Conservation (phyloP, 2,113 vertebrate species). For the Pholis gunnellus region DNA sequence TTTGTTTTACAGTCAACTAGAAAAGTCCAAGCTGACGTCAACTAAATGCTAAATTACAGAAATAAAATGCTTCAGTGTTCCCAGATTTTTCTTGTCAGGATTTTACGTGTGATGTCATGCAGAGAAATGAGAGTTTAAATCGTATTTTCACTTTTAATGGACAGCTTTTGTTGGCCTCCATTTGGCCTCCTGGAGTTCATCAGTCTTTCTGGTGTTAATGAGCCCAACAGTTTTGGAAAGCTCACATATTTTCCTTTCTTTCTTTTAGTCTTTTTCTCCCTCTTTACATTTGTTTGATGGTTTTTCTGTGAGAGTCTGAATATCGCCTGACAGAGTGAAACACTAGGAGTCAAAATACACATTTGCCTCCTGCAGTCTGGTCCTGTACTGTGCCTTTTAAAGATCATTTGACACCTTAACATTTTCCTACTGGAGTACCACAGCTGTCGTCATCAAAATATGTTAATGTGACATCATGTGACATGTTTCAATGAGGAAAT, state of each 20-base stretch:
- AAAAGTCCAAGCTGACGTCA: conserved; percentile 27
- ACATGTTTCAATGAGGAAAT: background rate
- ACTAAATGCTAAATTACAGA: background rate
- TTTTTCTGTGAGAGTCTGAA: background rate
- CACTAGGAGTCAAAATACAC: background rate
- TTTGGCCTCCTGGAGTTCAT: background rate
- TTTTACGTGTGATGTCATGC: background rate
- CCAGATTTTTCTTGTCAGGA: conserved; percentile 6
- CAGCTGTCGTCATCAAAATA: background rate
- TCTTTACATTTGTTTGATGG: background rate
- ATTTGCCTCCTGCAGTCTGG: background rate
- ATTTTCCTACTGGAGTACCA: background rate
- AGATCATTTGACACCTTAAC: background rate
- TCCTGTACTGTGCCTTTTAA: background rate
- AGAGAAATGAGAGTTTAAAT: background rate
- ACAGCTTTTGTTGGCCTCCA: background rate
- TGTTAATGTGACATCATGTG: background rate
- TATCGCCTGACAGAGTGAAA: background rate
- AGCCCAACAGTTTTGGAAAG: background rate
- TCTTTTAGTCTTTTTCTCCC: background rate
- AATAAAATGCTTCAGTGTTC: background rate
- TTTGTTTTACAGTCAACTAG: conserved; percentile 10
- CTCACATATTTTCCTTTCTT: background rate
- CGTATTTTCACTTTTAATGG: background rate
- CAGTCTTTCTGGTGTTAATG: background rate